A percentile compares a stretch with the other conserved stretches of the same genome.
Evolutionary conservation across 2,797 vertebrate genomes (phyloP).

Genomic region (Anisognathus igniventris): DNA sequence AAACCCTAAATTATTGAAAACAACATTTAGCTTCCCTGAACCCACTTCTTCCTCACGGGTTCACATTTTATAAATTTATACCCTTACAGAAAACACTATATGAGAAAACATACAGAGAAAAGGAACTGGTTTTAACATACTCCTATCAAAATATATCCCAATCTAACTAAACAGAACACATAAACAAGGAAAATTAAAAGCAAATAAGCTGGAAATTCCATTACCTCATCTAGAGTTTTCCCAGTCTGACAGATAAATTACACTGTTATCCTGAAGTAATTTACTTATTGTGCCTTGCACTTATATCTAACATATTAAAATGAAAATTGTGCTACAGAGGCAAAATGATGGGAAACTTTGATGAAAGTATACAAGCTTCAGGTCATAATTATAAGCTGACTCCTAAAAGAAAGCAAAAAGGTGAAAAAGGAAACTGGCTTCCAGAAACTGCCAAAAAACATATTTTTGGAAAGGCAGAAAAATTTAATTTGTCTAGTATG

Average conservation of each 20-base stretch:
- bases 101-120: not conserved
- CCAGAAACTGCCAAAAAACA: not conserved
- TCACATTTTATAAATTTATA: not conserved
- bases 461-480: not conserved
- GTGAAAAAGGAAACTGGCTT: not conserved
- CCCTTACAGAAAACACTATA: not conserved
- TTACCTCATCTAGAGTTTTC: not conserved
- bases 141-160: not conserved
- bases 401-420: not conserved
- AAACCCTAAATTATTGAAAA: not conserved
- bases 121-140: not conserved
- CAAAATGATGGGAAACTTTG: not conserved
- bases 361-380: not conserved
- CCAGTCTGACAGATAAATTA: not conserved
- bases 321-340: not conserved
- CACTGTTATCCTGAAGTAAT: not conserved
- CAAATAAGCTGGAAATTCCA: not conserved
- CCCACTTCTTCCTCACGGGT: not conserved
- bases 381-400: not conserved
- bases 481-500: not conserved
- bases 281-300: not conserved
- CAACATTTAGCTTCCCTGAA: not conserved
- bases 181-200: not conserved
- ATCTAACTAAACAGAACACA: not conserved
- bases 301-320: slow-evolving; percentile 20